Evolutionary conservation across 2,113 vertebrate species (phyloP).

Genomic region (Gallinago paraguaiae): DNA sequence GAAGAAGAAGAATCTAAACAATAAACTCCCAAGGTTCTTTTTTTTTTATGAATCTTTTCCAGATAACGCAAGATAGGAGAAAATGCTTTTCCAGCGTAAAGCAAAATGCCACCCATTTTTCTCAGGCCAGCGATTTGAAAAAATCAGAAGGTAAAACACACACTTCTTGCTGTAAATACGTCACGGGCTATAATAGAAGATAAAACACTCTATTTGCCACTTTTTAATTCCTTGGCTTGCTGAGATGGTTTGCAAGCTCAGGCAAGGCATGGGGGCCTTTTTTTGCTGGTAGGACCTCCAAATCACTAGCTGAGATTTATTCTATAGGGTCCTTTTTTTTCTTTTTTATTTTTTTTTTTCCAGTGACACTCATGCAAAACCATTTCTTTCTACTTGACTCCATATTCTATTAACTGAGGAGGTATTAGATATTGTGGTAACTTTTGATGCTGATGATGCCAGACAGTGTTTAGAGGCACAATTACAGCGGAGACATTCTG

Average conservation of each 20-base stretch:
- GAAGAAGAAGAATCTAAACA: conserved; percentile 62
- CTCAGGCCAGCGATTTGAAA: conserved; percentile 45
- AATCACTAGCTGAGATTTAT: not conserved
- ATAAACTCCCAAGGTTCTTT: conserved; percentile 67
- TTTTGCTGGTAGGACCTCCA: not conserved
- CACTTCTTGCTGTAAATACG: conserved; percentile 46
- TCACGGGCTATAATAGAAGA: conserved; percentile 33
- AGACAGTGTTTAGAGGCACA: conserved; percentile 67
- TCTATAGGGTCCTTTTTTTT: not conserved
- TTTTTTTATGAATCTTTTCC: conserved; percentile 43
- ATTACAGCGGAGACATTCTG: conserved; percentile 38
- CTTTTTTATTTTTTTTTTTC: not conserved
- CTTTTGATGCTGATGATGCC: conserved; percentile 59
- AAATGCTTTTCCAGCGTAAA: conserved; percentile 65
- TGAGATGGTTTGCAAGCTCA: not conserved
- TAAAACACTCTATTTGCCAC: conserved; percentile 23
- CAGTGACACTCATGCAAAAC: not conserved
- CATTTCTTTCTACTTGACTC: conserved; percentile 35
- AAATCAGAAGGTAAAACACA: conserved; percentile 60
- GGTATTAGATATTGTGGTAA: not conserved
- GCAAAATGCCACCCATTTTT: conserved; percentile 63
- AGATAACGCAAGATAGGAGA: conserved; percentile 62
- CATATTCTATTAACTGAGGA: conserved; percentile 24
- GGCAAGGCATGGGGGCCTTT: not conserved
- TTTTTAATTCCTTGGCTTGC: not conserved